phyloP scores from a whole-genome alignment of 2,888 invertebrate genomes.

The Silvanus unidentatus region DNA sequence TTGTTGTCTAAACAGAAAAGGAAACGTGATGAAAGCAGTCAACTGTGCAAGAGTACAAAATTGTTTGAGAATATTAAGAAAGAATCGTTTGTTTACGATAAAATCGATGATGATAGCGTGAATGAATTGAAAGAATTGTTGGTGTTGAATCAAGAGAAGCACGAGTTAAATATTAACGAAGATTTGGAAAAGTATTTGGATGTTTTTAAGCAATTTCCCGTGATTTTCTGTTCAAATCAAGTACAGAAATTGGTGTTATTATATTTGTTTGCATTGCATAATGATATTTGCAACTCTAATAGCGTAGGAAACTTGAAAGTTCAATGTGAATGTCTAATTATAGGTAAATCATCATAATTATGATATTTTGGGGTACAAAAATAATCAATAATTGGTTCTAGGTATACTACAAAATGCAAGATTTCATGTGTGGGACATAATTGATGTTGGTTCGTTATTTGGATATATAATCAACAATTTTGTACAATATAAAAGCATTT shows the following conservation, averaged over 20 bases:
- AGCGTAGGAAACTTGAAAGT: conserved; percentile 12
- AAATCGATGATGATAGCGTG: not conserved
- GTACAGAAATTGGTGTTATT: conserved; percentile 30
- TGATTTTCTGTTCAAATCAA: conserved; percentile 27
- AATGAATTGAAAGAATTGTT: conserved; percentile 15
- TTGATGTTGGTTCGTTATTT: conserved; percentile 21
- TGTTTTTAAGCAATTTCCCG: conserved; percentile 30
- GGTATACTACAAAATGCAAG: conserved; percentile 30
- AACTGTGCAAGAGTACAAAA: conserved; percentile 15
- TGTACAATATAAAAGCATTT: conserved; percentile 25
- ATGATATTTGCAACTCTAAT: conserved; percentile 20
- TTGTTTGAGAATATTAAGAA: conserved; percentile 25
- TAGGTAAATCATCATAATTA: conserved; percentile 31
- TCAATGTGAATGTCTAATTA: conserved; percentile 21
- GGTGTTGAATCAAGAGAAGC: not conserved
- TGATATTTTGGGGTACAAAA: not conserved
- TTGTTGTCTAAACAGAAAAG: conserved; percentile 32
- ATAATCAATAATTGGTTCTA: conserved; percentile 17
- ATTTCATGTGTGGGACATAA: conserved; percentile 21
- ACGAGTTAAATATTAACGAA: not conserved
- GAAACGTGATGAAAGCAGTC: conserved; percentile 22
- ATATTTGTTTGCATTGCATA: conserved; percentile 32
- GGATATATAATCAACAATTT: conserved; percentile 27
- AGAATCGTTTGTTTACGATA: conserved; percentile 13
- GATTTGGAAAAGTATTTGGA: conserved; percentile 20